Percentiles rank a stretch among this genome's conserved stretches.
These are phyloP conservation scores for Anticlea derivata DNA, from an alignment of 2,888 invertebrate species.

Conservation along the genomic window DNA sequence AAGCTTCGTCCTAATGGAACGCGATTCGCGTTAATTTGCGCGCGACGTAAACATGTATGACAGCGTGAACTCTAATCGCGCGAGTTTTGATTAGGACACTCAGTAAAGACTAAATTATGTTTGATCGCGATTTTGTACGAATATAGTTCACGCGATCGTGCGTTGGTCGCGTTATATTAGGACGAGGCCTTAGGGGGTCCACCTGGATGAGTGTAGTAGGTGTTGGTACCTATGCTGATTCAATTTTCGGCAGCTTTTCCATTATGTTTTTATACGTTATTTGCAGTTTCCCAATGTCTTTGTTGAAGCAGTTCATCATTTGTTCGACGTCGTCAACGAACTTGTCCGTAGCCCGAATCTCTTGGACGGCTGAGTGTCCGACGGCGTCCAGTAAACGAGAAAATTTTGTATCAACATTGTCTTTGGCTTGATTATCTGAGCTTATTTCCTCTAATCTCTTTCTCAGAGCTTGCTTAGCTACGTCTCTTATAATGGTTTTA, in stretches of 20 bases:
- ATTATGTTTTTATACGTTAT: slow-evolving; percentile 36
- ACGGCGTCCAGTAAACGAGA: slow-evolving; percentile 15
- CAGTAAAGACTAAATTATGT: too few relatives aligned
- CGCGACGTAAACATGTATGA: too few relatives aligned
- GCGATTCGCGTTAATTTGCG: too few relatives aligned
- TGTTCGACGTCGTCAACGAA: slow-evolving; percentile 48
- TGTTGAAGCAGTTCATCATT: slow-evolving; percentile 43
- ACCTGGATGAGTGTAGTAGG: too few relatives aligned
- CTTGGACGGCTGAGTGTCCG: slow-evolving; percentile 30
- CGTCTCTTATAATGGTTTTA: slow-evolving; percentile 6
- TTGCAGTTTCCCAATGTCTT: slow-evolving; percentile 43
- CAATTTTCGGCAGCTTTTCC: slow-evolving; percentile 42
- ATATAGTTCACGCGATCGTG: too few relatives aligned
- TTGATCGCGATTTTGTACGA: too few relatives aligned
- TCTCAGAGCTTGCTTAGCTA: slow-evolving; percentile 6
- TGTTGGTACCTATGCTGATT: slow-evolving; percentile 10
- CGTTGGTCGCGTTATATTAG: too few relatives aligned
- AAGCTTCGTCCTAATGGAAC: too few relatives aligned
- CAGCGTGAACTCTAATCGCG: too few relatives aligned
- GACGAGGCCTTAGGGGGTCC: too few relatives aligned
- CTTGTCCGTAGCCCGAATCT: slow-evolving; percentile 44
- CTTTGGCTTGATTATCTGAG: not conserved
- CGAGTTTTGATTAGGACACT: too few relatives aligned
- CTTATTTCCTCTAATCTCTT: slow-evolving; percentile 8
- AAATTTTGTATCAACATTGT: slow-evolving; percentile 9